Evolutionary conservation across 2,888 invertebrate genomes (phyloP).

Genomic region (Gonocerus acuteangulatus): DNA sequence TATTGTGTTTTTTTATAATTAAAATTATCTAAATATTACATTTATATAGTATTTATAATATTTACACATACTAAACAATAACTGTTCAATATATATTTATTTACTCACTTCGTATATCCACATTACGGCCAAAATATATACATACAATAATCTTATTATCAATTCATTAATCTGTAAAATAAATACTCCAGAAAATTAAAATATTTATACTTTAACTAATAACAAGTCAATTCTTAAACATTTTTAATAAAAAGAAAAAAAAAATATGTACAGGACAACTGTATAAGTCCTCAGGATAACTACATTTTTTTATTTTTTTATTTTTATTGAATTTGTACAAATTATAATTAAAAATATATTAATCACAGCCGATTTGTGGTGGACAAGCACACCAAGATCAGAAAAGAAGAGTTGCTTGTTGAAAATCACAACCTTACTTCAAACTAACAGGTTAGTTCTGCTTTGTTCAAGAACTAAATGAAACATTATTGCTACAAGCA

Average conservation of each 20-base stretch:
- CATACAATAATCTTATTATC: slow-evolving; percentile 7
- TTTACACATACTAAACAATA: slow-evolving; percentile 16
- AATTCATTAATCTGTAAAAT: slow-evolving; percentile 11
- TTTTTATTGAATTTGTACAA: slow-evolving; percentile 22
- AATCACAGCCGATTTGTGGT: slow-evolving; percentile 24
- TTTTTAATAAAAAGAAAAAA: slow-evolving; percentile 17
- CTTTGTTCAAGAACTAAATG: slow-evolving; percentile 3
- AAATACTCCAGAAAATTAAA: slow-evolving; percentile 22
- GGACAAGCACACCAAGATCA: slow-evolving; percentile 24
- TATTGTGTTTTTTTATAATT: slow-evolving; percentile 19
- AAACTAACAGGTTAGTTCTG: slow-evolving; percentile 19
- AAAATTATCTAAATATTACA: slow-evolving; percentile 25
- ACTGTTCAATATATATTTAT: slow-evolving; percentile 22
- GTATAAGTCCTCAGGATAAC: slow-evolving; percentile 6
- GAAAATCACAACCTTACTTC: slow-evolving; percentile 24
- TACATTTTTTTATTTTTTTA: slow-evolving; percentile 14
- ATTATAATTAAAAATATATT: slow-evolving; percentile 26
- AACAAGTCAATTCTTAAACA: slow-evolving; percentile 16
- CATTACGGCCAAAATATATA: slow-evolving; percentile 21
- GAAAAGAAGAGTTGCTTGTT: slow-evolving; percentile 18
- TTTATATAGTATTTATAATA: slow-evolving; percentile 23
- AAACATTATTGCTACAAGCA: slow-evolving; percentile 18
- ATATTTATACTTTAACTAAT: slow-evolving; percentile 22
- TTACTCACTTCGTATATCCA: slow-evolving; percentile 18
- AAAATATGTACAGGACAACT: slow-evolving; percentile 22